Evolutionary conservation across 2,797 vertebrate genomes (phyloP).

Genomic region (Danio tinwini): DNA sequence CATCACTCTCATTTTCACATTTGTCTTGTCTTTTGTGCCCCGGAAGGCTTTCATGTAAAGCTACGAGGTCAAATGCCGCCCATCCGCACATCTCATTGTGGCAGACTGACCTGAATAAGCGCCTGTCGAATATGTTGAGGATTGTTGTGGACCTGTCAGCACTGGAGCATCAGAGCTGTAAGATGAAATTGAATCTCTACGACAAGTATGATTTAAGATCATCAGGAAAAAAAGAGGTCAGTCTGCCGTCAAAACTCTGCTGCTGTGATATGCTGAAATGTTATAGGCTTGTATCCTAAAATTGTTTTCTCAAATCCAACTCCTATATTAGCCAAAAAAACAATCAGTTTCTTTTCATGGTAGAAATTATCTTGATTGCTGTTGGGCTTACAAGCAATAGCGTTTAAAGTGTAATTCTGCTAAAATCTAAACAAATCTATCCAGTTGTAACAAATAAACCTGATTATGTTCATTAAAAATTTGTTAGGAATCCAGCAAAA

Average conservation of each 20-base stretch:
- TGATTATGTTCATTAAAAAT: neutral
- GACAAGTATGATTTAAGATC: conserved; percentile 1
- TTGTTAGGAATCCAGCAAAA: neutral
- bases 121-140: neutral
- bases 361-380: neutral
- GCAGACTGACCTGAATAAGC: conserved; percentile 14
- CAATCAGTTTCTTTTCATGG: neutral
- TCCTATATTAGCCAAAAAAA: neutral
- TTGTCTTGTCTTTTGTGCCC: conserved; percentile 10
- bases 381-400: neutral
- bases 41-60: conserved; percentile 23
- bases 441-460: neutral
- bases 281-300: neutral
- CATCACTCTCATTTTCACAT: neutral
- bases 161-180: neutral
- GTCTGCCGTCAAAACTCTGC: neutral
- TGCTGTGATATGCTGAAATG: neutral
- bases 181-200: conserved; percentile 3
- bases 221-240: conserved; percentile 1
- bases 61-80: neutral
- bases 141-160: neutral
- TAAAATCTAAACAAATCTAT: neutral
- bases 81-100: neutral
- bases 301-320: neutral
- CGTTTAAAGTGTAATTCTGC: neutral